Evolutionary conservation across 1,140 invertebrate species (phyloP), one percentile per base, ranked within the genome.

Genomic region (Maniola jurtina): DNA sequence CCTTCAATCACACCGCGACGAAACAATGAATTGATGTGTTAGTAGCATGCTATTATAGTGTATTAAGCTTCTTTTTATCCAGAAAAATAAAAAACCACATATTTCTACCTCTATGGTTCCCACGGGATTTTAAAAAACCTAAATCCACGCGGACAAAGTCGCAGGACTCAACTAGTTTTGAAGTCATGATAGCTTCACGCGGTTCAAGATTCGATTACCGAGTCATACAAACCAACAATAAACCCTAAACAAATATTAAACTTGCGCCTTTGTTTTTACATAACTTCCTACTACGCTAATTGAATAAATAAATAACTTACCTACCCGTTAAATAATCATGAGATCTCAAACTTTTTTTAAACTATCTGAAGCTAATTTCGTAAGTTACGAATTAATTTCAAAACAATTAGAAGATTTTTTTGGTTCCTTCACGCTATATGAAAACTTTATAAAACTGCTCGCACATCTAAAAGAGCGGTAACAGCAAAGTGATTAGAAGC

Each of bases 231-330:
- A 0, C 13, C 38, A 7, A 57, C 11, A 33, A 14, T 15, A 38
- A 14, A 52, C 42, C 6, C 45, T 14, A 48, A 25, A 25, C 25
- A 25, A 25, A 25, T 25, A 25, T 25, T 25, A 25, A 25, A 25
- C 25, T 25, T 25, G 25, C 25, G 25, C 25, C 9, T 35, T 2
- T 11, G 9, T 60, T 14, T 35, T 13, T 25, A 35, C 11, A 42
- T 6, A 36, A 58, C 63, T 65, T 65, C 64, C 47, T 65, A 33
- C 42, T 48, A 47, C n/a, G 42, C 34, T 64, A 64, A 64, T 64
- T 64, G 55, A 48, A 64, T 16, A 15, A 9, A 60, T 60, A 57
- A 48, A 25, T 48, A n/a, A n/a, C n/a, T n/a, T n/a, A n/a, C n/a
- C n/a, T n/a, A 59, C 36, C 14, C 34, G 14, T 65, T 34, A 65